Percentiles rank a stretch among this genome's conserved stretches.
Evolutionary conservation across 2,797 vertebrate genomes (phyloP).

Genomic region (Scomberomorus guttatus): DNA sequence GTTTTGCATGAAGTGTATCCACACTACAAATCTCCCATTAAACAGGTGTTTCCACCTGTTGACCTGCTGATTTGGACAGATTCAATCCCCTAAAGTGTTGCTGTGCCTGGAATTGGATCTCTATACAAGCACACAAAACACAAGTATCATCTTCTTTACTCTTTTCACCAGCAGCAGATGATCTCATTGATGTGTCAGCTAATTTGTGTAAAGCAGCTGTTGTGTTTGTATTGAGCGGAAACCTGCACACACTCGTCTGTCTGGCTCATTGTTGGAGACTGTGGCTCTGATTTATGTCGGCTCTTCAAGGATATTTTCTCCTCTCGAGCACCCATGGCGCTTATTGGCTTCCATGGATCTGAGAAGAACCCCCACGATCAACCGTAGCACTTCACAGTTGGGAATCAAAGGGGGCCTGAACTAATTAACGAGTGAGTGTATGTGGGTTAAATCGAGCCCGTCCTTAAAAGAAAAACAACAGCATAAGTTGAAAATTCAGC

Average conservation of each 20-base stretch:
- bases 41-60: not conserved
- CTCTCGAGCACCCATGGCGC: not conserved
- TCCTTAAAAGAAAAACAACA: too few relatives aligned
- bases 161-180: not conserved
- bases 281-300: slow-evolving; percentile 20
- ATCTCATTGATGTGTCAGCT: slow-evolving; percentile 9
- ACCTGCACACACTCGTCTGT: not conserved
- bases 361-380: slow-evolving; percentile 10
- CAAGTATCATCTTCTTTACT: not conserved
- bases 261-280: not conserved
- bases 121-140: not conserved
- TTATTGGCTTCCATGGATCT: slow-evolving; percentile 21
- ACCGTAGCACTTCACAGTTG: slow-evolving; percentile 8
- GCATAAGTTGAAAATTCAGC: too few relatives aligned
- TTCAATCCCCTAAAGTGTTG: not conserved
- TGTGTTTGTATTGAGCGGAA: slow-evolving; percentile 4
- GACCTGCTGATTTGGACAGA: not conserved
- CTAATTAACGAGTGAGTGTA: slow-evolving; percentile 49
- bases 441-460: slow-evolving; percentile 44
- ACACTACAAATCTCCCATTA: not conserved
- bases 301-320: not conserved
- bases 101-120: not conserved
- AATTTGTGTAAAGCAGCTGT: slow-evolving; percentile 39
- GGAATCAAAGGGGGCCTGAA: slow-evolving; percentile 27
- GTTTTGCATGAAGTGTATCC: too few relatives aligned